These are phyloP conservation scores for Maylandia zebra DNA, from an alignment of 2,113 vertebrate species.

Conservation along the genomic window DNA sequence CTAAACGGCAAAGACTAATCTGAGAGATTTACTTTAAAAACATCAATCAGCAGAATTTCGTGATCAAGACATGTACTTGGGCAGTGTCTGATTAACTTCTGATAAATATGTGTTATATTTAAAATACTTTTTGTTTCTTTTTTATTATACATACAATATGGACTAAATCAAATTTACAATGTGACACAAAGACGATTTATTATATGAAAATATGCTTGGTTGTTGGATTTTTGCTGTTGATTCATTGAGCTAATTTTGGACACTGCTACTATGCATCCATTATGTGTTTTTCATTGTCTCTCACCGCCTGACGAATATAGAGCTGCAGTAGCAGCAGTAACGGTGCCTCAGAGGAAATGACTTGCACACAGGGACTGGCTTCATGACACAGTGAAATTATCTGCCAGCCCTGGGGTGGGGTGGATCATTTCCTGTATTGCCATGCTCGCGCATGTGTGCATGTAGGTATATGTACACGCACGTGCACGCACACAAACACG, in stretches of 20 bases:
- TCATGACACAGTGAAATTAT: constrained; percentile 73
- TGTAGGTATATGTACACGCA: not conserved
- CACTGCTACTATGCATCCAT: not conserved
- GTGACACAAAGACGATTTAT: not conserved
- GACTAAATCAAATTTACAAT: not conserved
- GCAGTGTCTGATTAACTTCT: not conserved
- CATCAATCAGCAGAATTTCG: not conserved
- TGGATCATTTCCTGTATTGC: constrained; percentile 79
- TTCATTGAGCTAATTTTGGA: not conserved
- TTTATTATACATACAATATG: not conserved
- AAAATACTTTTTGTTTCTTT: not conserved
- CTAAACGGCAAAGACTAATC: not conserved
- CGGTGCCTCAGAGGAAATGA: constrained; percentile 73
- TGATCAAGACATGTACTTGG: not conserved
- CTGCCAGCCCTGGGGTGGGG: constrained; percentile 64
- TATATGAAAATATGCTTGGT: not conserved
- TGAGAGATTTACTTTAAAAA: not conserved
- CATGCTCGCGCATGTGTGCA: not conserved
- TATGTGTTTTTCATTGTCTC: not conserved
- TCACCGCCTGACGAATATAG: not conserved
- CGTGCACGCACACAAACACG: not conserved
- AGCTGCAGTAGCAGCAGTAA: not conserved
- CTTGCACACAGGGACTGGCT: constrained; percentile 73
- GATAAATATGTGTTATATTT: fast-evolving
- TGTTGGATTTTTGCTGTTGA: not conserved